Evolutionary conservation across 2,888 invertebrate genomes (phyloP), one percentile per base, ranked within the genome.

Genomic region (Hemicrepidius hirtus): DNA sequence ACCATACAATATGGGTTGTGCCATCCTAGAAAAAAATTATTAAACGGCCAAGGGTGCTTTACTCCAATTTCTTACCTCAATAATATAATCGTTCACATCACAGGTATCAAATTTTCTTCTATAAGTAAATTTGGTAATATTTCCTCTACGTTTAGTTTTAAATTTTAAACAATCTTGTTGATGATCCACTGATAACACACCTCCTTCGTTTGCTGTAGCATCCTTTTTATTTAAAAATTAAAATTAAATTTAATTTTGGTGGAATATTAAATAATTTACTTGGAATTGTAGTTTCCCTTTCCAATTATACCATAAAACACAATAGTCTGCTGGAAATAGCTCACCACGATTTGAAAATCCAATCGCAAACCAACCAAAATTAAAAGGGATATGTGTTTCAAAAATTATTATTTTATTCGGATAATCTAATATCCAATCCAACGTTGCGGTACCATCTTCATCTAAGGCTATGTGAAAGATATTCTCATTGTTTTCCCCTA

Each of bases 1-100:
- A 91, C 95, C 96, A 97, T 0, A 96, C 90, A 3, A 97, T 86
- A 84, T 97, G 96, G 71, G 95, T 95, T 28, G 97, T 97, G 21
- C 95, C 97, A 84, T 95, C 94, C 96, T 97, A 81, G n/a, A n/a
- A n/a, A n/a, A n/a, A n/a, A n/a, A n/a, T n/a, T n/a, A n/a, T n/a
- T n/a, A n/a, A n/a, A n/a, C n/a, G n/a, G n/a, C n/a, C n/a, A n/a
- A n/a, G n/a, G n/a, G n/a, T n/a, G n/a, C n/a, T n/a, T n/a, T n/a
- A n/a, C n/a, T n/a, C n/a, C n/a, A n/a, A n/a, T n/a, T n/a, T n/a
- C 49, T 81, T 87, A 93, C 95, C 89, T 94, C 93, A 76, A 95
- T 92, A 13, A 93, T 82, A 82, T 95, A 95, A 84, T 94, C 93
- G 64, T 88, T 86, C 13, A 88, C 87, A 83, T 96, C 95, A 81